Conservation (phyloP, 2,797 vertebrate genomes). For the Halcyon leucocephala region DNA sequence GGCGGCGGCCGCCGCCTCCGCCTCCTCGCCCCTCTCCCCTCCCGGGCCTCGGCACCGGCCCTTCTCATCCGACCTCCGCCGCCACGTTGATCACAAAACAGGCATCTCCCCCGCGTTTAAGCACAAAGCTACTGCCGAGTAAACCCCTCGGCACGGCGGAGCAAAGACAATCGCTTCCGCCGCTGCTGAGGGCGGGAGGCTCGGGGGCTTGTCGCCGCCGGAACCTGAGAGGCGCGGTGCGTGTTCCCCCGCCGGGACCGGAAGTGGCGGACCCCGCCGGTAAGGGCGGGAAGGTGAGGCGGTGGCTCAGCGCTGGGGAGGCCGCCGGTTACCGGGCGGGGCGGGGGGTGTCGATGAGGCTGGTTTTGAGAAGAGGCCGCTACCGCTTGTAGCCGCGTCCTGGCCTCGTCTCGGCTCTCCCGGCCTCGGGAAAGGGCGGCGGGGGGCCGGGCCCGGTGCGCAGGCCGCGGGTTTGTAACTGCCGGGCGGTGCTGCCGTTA, state of each 20-base stretch:
- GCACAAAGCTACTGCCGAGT: neutral
- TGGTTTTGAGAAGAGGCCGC: too few relatives aligned
- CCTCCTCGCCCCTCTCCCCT: too few relatives aligned
- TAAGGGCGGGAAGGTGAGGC: neutral
- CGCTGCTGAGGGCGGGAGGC: too few relatives aligned
- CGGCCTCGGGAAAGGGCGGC: neutral
- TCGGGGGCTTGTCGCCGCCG: neutral
- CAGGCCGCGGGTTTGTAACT: neutral
- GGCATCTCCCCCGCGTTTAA: neutral
- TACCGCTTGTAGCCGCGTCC: neutral
- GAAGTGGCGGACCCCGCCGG: neutral
- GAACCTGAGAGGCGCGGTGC: neutral
- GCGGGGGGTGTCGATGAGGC: neutral
- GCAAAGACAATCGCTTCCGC: neutral
- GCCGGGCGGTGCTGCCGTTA: neutral
- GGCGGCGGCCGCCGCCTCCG: neutral
- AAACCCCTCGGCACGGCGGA: neutral
- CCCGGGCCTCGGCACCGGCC: too few relatives aligned
- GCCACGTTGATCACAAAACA: neutral
- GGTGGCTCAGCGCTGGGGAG: fast-evolving
- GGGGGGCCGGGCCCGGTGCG: neutral
- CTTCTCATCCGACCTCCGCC: too few relatives aligned
- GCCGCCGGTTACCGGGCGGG: fast-evolving
- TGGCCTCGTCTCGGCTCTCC: neutral
- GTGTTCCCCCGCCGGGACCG: neutral